Conservation (phyloP, 2,113 vertebrate genomes). For the Jaculus jaculus region DNA sequence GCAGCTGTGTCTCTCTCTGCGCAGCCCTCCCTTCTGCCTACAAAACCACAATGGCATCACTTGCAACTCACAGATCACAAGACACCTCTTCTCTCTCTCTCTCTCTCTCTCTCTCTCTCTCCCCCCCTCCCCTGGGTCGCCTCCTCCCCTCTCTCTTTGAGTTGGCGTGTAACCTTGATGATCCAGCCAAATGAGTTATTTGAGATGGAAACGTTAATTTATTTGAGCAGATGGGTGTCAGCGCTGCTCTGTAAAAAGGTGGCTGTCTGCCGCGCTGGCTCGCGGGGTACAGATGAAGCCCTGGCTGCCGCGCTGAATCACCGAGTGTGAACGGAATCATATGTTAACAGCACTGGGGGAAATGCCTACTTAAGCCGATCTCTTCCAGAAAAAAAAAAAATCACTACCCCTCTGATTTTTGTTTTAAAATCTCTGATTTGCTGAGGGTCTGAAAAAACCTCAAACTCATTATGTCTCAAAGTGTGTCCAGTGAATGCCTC, state of each 20-base stretch:
- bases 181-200: conserved; percentile 80
- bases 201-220: conserved; percentile 81
- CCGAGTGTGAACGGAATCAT: conserved; percentile 72
- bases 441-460: conserved; percentile 47
- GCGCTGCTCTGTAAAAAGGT: conserved; percentile 73
- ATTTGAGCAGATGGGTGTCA: conserved; percentile 80
- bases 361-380: conserved; percentile 59
- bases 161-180: conserved; percentile 71
- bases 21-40: neutral
- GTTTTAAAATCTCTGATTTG: conserved; percentile 53
- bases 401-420: conserved; percentile 21
- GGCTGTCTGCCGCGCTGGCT: conserved; percentile 72
- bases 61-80: neutral
- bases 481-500: conserved; percentile 29
- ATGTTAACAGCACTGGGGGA: conserved; percentile 66
- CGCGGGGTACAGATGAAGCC: conserved; percentile 16
- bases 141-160: conserved; percentile 16
- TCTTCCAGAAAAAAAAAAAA: conserved; percentile 53
- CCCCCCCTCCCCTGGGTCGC: neutral
- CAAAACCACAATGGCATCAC: neutral
- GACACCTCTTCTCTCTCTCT: neutral
- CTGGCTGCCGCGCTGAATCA: conserved; percentile 42
- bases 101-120: neutral
- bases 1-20: neutral
- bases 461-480: conserved; percentile 69